These are phyloP conservation scores for Dendrocopos noguchii DNA, from an alignment of 2,113 vertebrate species.

Conservation along the genomic window DNA sequence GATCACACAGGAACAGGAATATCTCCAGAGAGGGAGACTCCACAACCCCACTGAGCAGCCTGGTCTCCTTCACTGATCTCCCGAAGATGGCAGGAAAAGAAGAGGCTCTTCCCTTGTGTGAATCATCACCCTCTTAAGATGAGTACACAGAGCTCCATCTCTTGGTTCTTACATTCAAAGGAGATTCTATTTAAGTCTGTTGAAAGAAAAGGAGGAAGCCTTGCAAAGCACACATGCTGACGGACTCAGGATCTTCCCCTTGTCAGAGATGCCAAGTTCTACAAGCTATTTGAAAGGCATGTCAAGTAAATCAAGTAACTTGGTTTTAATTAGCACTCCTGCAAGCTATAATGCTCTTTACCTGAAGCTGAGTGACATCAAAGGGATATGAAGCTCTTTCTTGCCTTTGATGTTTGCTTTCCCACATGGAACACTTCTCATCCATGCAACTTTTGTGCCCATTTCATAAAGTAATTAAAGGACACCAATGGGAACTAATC, in stretches of 20 bases:
- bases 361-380: constrained; percentile 15
- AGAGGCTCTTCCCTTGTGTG: neutral
- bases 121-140: neutral
- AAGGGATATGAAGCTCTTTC: constrained; percentile 4
- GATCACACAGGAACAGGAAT: too few species aligned
- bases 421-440: neutral
- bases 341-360: neutral
- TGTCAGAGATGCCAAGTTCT: neutral
- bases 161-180: neutral
- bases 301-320: neutral
- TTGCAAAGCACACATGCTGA: neutral
- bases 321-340: constrained; percentile 41
- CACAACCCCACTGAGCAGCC: too few species aligned
- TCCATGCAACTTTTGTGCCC: neutral
- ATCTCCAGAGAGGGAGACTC: too few species aligned
- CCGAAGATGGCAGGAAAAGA: neutral
- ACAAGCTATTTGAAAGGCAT: neutral
- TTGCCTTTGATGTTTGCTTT: constrained; percentile 18
- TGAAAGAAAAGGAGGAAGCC: neutral
- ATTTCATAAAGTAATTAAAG: constrained; percentile 1
- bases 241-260: neutral
- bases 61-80: neutral
- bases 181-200: neutral
- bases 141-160: neutral
- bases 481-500: neutral